Evolutionary conservation across 2,888 invertebrate species (phyloP).

Genomic region (Arge pagana): DNA sequence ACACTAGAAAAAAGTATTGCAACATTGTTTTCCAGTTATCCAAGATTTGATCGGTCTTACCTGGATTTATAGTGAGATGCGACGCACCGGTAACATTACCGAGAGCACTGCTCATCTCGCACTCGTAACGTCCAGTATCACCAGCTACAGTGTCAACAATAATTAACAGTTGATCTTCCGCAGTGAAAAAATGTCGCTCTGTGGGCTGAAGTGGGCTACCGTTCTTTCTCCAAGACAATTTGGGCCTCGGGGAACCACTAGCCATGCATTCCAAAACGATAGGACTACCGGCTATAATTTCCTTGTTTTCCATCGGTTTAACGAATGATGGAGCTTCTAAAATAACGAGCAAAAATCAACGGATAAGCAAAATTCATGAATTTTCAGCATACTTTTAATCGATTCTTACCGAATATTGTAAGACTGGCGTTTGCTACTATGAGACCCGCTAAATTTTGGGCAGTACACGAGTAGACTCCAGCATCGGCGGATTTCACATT

Average conservation of each 20-base stretch:
- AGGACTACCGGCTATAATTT: constrained; percentile 79
- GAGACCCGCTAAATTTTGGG: constrained; percentile 86
- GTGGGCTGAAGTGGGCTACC: constrained; percentile 72
- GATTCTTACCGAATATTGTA: constrained; percentile 67
- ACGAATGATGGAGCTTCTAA: constrained; percentile 85
- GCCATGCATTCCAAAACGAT: constrained; percentile 89
- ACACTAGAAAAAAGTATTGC: too few species aligned
- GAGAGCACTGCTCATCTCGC: constrained; percentile 85
- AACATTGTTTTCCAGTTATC: not conserved
- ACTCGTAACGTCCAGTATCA: constrained; percentile 88
- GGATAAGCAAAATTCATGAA: constrained; percentile 7
- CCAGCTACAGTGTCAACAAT: constrained; percentile 78
- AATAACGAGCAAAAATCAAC: not conserved
- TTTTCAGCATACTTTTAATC: not conserved
- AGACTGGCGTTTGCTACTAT: constrained; percentile 86
- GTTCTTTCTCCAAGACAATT: constrained; percentile 85
- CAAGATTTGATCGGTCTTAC: constrained; percentile 42
- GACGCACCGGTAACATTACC: constrained; percentile 77
- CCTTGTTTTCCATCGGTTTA: constrained; percentile 84
- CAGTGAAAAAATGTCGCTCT: constrained; percentile 85
- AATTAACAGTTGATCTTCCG: constrained; percentile 84
- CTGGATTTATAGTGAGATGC: constrained; percentile 72
- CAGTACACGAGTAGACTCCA: constrained; percentile 93
- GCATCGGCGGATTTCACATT: constrained; percentile 86
- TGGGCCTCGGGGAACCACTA: constrained; percentile 82